Base-by-base conservation (phyloP, 2,888 invertebrate species). In the Eilema caniola region DNA sequence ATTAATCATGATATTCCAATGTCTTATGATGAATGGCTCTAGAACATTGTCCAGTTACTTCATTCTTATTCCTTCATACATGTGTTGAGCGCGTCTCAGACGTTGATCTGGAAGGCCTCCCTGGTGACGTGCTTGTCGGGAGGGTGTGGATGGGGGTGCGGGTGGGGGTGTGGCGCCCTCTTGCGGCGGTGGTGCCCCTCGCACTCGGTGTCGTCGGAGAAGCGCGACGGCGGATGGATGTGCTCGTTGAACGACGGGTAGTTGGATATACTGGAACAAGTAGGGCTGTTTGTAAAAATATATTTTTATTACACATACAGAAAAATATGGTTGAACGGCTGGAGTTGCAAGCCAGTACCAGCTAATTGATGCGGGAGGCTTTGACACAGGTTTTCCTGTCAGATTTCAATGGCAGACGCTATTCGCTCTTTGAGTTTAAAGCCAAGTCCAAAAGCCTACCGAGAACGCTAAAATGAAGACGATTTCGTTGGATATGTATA, bases 181-280 rank as follows among this genome's bases (percentile, higher is more conserved):
- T 94, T 94, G 80, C 94, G 87, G 5, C 95, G 88, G 78, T 89
- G 92, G 85, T 93, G 96, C 0, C 88, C 93, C 88, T 96, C 96
- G 92, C 96, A 96, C 86, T 96, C 96, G 69, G 96, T 96, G 89
- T 96, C 96, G 96, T 98, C 98, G 84, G 98, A 98, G 96, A 98
- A 98, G 79, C 98, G 97, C 87, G 97, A 97, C 87, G 98, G 98
- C 86, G 98, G 98, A 95, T 98, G 97, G 88, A 98, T 97, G 92
- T 97, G 97, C 88, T 97, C 97, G 96, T 97, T 97, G 96, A 97
- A 97, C 92, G 97, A 97, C 85, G 97, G 97, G 93, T 97, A 97
- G 93, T 97, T 97, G 83, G 97, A 97, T 96, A 97, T 97, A 95
- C 97, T 97, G 95, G 80, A 95, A 89, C 60, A 78, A 1, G 23